Evolutionary conservation across 2,113 vertebrate genomes (phyloP), one percentile per base, ranked within the genome.

Genomic region (Tetrao urogallus): DNA sequence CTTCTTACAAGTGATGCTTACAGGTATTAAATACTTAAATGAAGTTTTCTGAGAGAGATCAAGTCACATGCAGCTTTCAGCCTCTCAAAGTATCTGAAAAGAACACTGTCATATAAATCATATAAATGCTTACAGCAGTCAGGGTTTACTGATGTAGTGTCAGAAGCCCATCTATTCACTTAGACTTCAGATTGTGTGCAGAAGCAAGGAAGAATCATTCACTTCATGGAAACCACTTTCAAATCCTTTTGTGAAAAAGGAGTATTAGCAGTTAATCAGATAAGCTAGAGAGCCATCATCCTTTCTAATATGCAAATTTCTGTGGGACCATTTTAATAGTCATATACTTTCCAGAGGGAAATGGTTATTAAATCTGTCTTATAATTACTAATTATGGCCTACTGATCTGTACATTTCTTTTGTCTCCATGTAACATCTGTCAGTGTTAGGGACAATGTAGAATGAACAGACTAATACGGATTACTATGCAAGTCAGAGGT

Each of bases 11-110:
- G 17, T n/a, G 40, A 86, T 73, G 32, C 54, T 88, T 87, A 85
- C 67, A 87, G 52, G 13, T 92, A 87, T 78, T 74, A 95, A 94
- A 87, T 56, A 72, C 43, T 90, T 91, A 75, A 85, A 12, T 13
- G 11, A 74, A 71, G 40, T 75, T 84, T 95, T 60, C 70, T 81
- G 22, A 25, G 48, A 82, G 57, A 95, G 18, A 78, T 17, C 89
- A 90, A 92, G 91, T 81, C 60, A 66, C 78, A 65, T 7, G 38
- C 34, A 77, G 61, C n/a, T 93, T 92, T 81, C 28, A 64, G 76
- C 20, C 38, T 36, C 70, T 47, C 58, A 76, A 81, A 71, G 58
- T 24, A 77, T 61, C 43, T 84, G 83, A 76, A 48, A 81, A 69
- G 21, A 86, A 75, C 32, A 21, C 9, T 52, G 34, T 66, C 50